Evolutionary conservation across 2,113 vertebrate genomes (phyloP), one percentile per base, ranked within the genome.

Genomic region (Myanophis thanlyinensis): DNA sequence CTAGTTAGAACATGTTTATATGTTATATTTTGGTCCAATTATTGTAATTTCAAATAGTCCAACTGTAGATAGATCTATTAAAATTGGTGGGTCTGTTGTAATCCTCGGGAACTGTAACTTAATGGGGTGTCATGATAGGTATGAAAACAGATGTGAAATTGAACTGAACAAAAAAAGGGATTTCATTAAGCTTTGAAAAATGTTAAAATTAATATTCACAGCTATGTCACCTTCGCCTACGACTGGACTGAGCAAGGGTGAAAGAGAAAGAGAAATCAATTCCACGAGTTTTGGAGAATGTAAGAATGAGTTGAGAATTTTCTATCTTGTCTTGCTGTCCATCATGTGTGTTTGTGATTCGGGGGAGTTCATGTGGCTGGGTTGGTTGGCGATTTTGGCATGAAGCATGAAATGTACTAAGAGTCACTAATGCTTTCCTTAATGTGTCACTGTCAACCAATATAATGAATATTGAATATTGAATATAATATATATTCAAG

Each of bases 211-310:
- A 97, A 98, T 98, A 95, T 98, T 98, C 88, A 56, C 98, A 98
- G 98, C 98, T 97, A 98, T 98, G 97, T 98, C 98, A 97, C 98
- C 98, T 98, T 98, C 98, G 94, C 97, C 98, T 97, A 97, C 98
- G 92, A 97, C 98, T 95, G 98, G 98, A 98, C 95, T 98, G 97
- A 98, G 97, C 98, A 98, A 98, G 97, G 98, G 98, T 96, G 98
- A 98, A 90, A 98, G 98, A 98, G 98, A 98, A 91, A 97, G 97
- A 98, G 98, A 98, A 94, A 98, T 97, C 98, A 98, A 67, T 98
- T 97, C 98, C 90, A 97, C 98, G 90, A 98, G 95, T 98, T 98
- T 98, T 98, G 98, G 98, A 98, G 98, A 98, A 98, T 98, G 98
- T 98, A 98, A 98, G 98, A 96, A 94, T 94, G 93, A 91, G 67